Evolutionary conservation across 2,888 invertebrate species (phyloP).

Genomic region (Criorhina ranunculi): DNA sequence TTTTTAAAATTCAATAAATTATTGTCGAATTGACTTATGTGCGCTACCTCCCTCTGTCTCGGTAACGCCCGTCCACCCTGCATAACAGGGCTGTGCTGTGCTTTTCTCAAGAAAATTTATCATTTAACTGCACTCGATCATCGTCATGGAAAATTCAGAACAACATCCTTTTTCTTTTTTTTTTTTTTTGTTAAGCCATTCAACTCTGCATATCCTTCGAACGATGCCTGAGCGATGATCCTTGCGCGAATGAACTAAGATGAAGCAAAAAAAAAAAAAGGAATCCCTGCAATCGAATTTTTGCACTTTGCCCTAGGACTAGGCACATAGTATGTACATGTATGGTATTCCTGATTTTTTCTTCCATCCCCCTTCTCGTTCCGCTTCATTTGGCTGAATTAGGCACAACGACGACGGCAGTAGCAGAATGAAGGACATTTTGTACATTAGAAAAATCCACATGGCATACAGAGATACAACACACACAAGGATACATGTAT

Average conservation of each 20-base stretch:
- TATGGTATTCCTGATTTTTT: conserved; percentile 1
- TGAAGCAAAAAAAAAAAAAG: conserved; percentile 17
- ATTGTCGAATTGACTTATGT: conserved; percentile 71
- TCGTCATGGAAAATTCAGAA: conserved; percentile 71
- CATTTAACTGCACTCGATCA: conserved; percentile 75
- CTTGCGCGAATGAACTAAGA: conserved; percentile 39
- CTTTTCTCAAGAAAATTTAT: conserved; percentile 58
- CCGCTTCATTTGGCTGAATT: conserved; percentile 75
- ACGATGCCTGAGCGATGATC: conserved; percentile 33
- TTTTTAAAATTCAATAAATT: conserved; percentile 76
- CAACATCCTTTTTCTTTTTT: conserved; percentile 46
- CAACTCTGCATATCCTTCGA: conserved; percentile 32
- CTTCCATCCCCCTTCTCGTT: conserved; percentile 47
- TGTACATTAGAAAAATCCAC: conserved; percentile 75
- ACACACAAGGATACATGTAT: conserved; percentile 33
- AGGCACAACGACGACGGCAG: conserved; percentile 67
- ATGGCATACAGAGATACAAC: conserved; percentile 38
- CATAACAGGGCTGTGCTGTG: conserved; percentile 48
- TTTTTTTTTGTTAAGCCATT: not conserved
- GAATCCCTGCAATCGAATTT: conserved; percentile 61
- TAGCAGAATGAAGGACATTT: conserved; percentile 65
- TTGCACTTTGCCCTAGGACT: conserved; percentile 64
- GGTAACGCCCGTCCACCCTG: conserved; percentile 19
- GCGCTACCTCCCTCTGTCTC: conserved; percentile 14
- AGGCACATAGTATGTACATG: conserved; percentile 13